Conservation (phyloP, 1,140 invertebrate species). For the Planococcus citri region DNA sequence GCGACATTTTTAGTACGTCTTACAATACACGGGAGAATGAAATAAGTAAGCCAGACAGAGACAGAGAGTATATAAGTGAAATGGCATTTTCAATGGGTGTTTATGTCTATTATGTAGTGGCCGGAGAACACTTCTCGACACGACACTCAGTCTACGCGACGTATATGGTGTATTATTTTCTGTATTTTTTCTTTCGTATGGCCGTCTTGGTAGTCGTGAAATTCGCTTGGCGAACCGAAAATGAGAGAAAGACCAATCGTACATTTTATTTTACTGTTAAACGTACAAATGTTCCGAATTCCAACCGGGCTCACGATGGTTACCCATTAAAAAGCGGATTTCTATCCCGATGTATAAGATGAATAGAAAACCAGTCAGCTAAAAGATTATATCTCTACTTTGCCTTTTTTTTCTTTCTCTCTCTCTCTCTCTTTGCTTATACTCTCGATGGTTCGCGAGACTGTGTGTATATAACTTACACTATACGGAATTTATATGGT, state of each 20-base stretch:
- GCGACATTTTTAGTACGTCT: no score
- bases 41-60: no score
- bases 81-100: background rate
- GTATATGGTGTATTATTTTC: background rate
- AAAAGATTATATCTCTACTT: background rate
- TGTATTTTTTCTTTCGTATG: background rate
- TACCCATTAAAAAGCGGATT: background rate
- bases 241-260: slow-evolving; percentile 1
- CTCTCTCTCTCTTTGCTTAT: no score
- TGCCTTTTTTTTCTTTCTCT: background rate
- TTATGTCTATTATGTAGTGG: background rate
- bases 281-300: slow-evolving; percentile 1
- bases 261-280: slow-evolving; percentile 1
- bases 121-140: background rate
- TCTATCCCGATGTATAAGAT: background rate
- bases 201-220: no score
- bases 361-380: slow-evolving; percentile 1
- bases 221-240: background rate
- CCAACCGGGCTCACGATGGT: background rate
- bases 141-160: background rate
- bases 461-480: no score
- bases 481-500: no score
- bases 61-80: background rate
- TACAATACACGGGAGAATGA: no score
- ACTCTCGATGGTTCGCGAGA: no score